These are phyloP conservation scores for Drosophila truncata DNA, from an alignment of 1,140 invertebrate species.

Conservation along the genomic window DNA sequence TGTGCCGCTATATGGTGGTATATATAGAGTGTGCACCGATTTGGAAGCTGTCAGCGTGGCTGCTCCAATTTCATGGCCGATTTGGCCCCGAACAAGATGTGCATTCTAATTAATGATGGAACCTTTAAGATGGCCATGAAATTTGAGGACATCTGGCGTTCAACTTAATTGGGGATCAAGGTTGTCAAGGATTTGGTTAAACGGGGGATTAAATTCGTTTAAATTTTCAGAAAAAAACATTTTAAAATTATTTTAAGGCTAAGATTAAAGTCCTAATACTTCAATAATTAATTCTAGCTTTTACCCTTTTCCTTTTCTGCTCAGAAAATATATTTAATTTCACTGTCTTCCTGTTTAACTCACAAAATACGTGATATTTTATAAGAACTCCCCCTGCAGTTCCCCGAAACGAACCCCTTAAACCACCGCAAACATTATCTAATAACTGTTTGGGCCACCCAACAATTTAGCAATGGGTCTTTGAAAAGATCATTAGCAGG, in stretches of 20 bases:
- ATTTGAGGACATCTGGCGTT: conserved; percentile 70
- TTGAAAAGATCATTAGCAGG: conserved; percentile 79
- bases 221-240: not conserved
- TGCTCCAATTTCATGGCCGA: conserved; percentile 82
- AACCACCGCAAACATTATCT: conserved; percentile 27
- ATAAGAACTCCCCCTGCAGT: not conserved
- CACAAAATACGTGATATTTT: not conserved
- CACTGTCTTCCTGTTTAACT: not conserved
- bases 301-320: not conserved
- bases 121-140: conserved; percentile 45
- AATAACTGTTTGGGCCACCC: conserved; percentile 36
- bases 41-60: conserved; percentile 78
- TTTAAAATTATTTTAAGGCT: not conserved
- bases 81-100: conserved; percentile 58
- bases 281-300: too few species aligned
- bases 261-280: not conserved
- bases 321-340: not conserved
- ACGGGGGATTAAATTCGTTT: not conserved
- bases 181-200: conserved; percentile 23
- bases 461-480: conserved; percentile 19
- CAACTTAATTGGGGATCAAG: conserved; percentile 51
- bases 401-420: conserved; percentile 18
- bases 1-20: conserved; percentile 3
- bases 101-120: conserved; percentile 73
- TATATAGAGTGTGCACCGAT: conserved; percentile 57